Evolutionary conservation across 2,888 invertebrate species (phyloP), one percentile per base, ranked within the genome.

Genomic region (Hypselothyrea guttata): DNA sequence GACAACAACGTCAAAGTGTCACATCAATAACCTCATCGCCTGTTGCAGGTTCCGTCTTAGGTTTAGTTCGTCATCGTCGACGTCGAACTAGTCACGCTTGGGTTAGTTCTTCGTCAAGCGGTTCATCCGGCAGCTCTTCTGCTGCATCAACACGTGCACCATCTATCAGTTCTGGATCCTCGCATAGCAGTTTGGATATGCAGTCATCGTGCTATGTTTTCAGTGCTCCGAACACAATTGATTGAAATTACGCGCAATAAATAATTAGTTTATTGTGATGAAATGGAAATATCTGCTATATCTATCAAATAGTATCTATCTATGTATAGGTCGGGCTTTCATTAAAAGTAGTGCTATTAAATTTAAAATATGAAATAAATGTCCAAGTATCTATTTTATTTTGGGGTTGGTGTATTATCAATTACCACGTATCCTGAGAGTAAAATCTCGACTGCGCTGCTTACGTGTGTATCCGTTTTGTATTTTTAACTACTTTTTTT

Each of bases 31-130:
- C 67, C 12, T 77, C 76, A 1, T 81, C 79, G 1, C 84, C 85
- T 0, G 78, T 89, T 1, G 84, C 83, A 0, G 88, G 88, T 13
- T 86, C 87, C 0, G 86, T 87, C 0, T 37, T 88, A 15, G 79
- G 82, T 0, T 48, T 88, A 13, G 88, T 86, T 3, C 70, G 88
- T 4, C 81, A 81, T 27, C 58, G 71, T 0, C 56, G 86, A 0
- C 67, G 74, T 0, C 75, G 72, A 34, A 75, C 62, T 33, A 69
- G 75, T 0, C 84, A 75, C 34, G 86, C 78, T 18, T 83, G 86
- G 75, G 66, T 69, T 1, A 83, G 79, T 4, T 22, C 22, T 22
- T 84, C 86, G 1, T 84, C 82, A 9, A 87, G 83, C 13, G 71
- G 71, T 1, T 81, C 78, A 9, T 75, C 78, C 0, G 62, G 59